A percentile compares a stretch with the other conserved stretches of the same genome.
Conservation (phyloP, 2,797 vertebrate species). For the Pangasius krempfi region DNA sequence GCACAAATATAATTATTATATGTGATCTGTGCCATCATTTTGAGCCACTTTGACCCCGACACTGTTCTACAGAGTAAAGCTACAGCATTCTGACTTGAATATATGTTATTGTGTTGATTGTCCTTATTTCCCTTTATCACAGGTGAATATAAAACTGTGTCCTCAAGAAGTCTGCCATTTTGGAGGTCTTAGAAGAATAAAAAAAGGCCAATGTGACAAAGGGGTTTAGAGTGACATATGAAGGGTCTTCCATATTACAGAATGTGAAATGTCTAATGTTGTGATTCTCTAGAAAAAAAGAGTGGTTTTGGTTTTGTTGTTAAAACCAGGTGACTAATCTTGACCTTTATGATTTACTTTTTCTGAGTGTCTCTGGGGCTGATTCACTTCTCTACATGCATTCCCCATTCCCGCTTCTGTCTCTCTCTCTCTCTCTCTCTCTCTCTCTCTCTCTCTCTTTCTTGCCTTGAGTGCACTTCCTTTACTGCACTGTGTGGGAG, state of each 20-base stretch:
- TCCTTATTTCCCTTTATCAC: neutral
- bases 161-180: neutral
- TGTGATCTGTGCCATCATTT: neutral
- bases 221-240: neutral
- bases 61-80: neutral
- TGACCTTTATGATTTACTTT: neutral
- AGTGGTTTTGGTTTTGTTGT: neutral
- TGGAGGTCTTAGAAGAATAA: neutral
- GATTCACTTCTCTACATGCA: constrained; percentile 24
- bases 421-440: constrained; percentile 14
- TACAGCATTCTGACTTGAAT: neutral
- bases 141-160: neutral
- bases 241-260: neutral
- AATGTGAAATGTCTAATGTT: neutral
- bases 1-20: neutral
- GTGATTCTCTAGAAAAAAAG: neutral
- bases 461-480: constrained; percentile 19
- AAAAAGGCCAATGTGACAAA: no score
- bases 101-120: neutral
- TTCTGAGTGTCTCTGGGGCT: constrained; percentile 16
- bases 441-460: constrained; percentile 25
- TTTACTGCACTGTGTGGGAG: constrained; percentile 44
- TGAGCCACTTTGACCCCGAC: neutral
- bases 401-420: neutral
- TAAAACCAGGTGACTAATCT: neutral